Conservation (phyloP, 2,113 vertebrate genomes). For the Cololabis saira region DNA sequence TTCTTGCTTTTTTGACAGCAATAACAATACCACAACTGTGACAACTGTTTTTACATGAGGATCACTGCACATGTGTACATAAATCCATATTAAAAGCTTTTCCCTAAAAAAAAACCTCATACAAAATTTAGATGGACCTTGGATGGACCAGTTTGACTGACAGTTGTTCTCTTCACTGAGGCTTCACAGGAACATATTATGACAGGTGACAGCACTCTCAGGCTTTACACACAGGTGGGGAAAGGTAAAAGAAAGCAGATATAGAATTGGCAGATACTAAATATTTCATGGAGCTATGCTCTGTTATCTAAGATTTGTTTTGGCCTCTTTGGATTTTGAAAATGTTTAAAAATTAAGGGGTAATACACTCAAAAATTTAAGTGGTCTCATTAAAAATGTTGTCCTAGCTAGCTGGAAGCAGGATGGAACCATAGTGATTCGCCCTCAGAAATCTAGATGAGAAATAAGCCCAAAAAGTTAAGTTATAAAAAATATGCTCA, state of each 20-base stretch:
- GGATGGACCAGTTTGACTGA: constrained; percentile 44
- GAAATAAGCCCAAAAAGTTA: neutral
- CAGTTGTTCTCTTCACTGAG: constrained; percentile 24
- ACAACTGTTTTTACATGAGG: too few species aligned
- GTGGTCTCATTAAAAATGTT: neutral
- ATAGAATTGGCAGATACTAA: constrained; percentile 49
- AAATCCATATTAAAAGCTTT: constrained; percentile 40
- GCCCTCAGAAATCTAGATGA: neutral
- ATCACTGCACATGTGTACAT: constrained; percentile 9
- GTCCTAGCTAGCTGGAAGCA: too few species aligned
- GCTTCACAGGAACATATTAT: constrained; percentile 44
- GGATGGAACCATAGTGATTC: too few species aligned
- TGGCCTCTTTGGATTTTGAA: constrained; percentile 34
- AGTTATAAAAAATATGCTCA: neutral
- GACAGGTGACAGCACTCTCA: constrained; percentile 45
- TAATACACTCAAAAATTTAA: too few species aligned
- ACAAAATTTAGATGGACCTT: constrained; percentile 46
- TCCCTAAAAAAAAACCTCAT: constrained; percentile 28
- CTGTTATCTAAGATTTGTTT: constrained; percentile 39
- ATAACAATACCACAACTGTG: too few species aligned
- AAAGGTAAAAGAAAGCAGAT: constrained; percentile 44
- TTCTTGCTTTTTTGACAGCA: constrained; percentile 43
- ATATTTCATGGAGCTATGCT: constrained; percentile 62
- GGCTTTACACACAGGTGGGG: constrained; percentile 42
- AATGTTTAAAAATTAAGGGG: neutral